A percentile compares a stretch with the other conserved stretches of the same genome.
These are phyloP conservation scores for Gymnobelideus leadbeateri DNA, from an alignment of 2,113 vertebrate genomes.

Conservation along the genomic window DNA sequence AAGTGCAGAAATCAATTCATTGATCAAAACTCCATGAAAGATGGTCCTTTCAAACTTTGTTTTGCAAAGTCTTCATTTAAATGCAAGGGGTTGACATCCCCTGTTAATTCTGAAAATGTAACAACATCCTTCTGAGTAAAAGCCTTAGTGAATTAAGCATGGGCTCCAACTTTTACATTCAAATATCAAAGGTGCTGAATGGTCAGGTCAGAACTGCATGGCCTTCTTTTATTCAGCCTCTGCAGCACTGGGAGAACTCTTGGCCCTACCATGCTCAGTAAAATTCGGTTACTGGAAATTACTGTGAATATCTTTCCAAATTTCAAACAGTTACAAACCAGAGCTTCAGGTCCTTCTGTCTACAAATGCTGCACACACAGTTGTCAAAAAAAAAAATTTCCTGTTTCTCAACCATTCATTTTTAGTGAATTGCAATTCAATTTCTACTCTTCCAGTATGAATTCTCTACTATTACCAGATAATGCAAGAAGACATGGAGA, in stretches of 20 bases:
- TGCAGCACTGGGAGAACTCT: neutral
- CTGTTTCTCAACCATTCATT: conserved; percentile 71
- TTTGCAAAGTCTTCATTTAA: conserved; percentile 90
- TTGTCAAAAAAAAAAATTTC: neutral
- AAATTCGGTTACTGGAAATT: conserved; percentile 36
- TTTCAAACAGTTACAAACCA: neutral
- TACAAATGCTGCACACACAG: neutral
- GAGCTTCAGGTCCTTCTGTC: conserved; percentile 8
- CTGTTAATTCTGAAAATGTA: conserved; percentile 91
- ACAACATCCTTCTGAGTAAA: conserved; percentile 91
- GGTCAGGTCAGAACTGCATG: neutral
- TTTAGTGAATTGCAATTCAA: neutral
- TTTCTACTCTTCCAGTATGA: conserved; percentile 81
- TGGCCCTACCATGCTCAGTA: conserved; percentile 56
- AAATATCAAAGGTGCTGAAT: neutral
- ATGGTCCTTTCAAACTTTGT: conserved; percentile 90
- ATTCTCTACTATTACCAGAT: conserved; percentile 94
- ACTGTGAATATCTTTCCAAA: conserved; percentile 74
- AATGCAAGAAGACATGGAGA: conserved; percentile 94
- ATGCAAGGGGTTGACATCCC: conserved; percentile 95
- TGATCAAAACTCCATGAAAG: conserved; percentile 95
- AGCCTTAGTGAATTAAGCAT: conserved; percentile 88
- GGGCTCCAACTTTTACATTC: conserved; percentile 88
- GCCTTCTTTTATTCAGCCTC: neutral
- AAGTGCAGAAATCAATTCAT: conserved; percentile 95